phyloP scores from a whole-genome alignment of 2,888 invertebrate genomes.

The Hedychridium roseum region DNA sequence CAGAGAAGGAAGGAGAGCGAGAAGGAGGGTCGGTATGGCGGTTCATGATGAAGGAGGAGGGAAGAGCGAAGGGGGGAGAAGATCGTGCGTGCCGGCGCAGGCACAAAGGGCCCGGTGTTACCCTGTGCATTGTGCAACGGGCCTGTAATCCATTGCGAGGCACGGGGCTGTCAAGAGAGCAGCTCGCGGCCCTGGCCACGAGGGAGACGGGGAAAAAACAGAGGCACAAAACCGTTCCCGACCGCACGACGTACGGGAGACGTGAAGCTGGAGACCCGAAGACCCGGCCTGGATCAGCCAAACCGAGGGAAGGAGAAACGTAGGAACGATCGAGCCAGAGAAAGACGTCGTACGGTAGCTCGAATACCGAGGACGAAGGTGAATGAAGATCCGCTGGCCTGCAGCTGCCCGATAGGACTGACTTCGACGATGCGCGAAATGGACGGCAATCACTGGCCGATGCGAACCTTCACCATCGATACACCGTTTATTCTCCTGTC shows the following conservation, averaged over 20 bases:
- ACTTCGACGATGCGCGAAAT: conserved; percentile 40
- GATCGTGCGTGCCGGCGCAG: conserved; percentile 22
- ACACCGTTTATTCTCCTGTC: no score
- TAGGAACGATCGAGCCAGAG: conserved; percentile 1
- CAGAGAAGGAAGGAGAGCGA: not conserved
- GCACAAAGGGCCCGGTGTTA: conserved; percentile 53
- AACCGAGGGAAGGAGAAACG: not conserved
- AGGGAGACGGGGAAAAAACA: conserved; percentile 16
- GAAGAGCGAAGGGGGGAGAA: not conserved
- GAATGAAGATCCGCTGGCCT: conserved; percentile 14
- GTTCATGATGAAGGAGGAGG: not conserved
- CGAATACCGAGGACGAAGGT: no score
- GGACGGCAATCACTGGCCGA: no score
- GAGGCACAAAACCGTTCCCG: conserved; percentile 19
- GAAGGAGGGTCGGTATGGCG: not conserved
- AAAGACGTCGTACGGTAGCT: not conserved
- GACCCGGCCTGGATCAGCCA: conserved; percentile 6
- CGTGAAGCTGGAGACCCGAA: conserved; percentile 28
- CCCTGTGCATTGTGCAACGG: conserved; percentile 42
- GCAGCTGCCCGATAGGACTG: conserved; percentile 38
- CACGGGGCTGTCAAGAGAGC: conserved; percentile 43
- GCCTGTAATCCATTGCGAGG: conserved; percentile 30
- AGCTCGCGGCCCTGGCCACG: conserved; percentile 30
- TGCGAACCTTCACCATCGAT: no score
- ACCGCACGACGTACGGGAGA: conserved; percentile 27